A percentile compares a stretch with the other conserved stretches of the same genome.
These are phyloP conservation scores for Epinephelus coioides DNA, from an alignment of 2,797 vertebrate genomes.

Conservation along the genomic window DNA sequence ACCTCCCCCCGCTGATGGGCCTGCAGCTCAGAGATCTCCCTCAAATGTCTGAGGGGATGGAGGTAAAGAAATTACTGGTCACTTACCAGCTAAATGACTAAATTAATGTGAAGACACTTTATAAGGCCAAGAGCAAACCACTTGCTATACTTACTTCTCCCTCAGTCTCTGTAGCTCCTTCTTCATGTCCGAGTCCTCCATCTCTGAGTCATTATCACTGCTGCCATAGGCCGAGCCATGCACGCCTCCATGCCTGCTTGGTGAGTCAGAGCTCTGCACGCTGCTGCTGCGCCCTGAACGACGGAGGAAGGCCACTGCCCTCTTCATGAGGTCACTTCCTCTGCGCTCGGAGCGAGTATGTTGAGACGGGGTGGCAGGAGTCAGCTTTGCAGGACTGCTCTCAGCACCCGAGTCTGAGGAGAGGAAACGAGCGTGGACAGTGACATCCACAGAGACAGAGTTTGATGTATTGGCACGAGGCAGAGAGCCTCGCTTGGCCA, in stretches of 20 bases:
- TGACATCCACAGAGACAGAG: constrained; percentile 89
- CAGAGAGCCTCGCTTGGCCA: constrained; percentile 85
- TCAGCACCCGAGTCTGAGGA: constrained; percentile 93
- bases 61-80: constrained; percentile 9
- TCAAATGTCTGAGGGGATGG: constrained; percentile 89
- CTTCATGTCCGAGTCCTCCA: constrained; percentile 96
- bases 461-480: constrained; percentile 87
- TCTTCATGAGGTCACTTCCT: constrained; percentile 94
- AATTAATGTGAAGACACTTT: neutral
- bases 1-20: constrained; percentile 95
- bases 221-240: constrained; percentile 92
- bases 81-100: constrained; percentile 18
- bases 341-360: constrained; percentile 82
- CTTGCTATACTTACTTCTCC: constrained; percentile 91
- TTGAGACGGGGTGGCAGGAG: constrained; percentile 77
- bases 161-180: constrained; percentile 93
- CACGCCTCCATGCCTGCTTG: constrained; percentile 84
- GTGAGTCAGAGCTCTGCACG: constrained; percentile 89
- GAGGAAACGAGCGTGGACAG: constrained; percentile 87
- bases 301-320: constrained; percentile 92
- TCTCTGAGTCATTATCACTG: constrained; percentile 98
- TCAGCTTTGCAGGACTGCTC: constrained; percentile 83
- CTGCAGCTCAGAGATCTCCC: constrained; percentile 97
- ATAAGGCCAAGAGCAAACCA: neutral
- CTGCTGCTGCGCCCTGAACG: constrained; percentile 90